A percentile compares a stretch with the other conserved stretches of the same genome.
Evolutionary conservation across 2,888 invertebrate genomes (phyloP).

Genomic region (Drosophila colorata): DNA sequence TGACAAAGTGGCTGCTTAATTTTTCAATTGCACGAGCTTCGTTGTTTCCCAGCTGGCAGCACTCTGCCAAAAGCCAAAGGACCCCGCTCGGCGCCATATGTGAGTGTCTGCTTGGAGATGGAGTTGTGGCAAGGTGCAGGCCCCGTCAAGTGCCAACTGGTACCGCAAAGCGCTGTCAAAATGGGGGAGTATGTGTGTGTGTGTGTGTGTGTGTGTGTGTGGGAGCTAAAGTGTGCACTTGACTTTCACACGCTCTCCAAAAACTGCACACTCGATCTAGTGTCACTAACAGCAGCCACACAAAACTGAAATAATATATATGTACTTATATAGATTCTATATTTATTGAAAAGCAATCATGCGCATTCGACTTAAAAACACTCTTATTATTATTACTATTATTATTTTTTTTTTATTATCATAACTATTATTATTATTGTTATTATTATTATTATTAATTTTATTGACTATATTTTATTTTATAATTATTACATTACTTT

Average conservation of each 20-base stretch:
- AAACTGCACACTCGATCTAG: conserved; percentile 67
- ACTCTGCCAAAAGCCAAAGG: conserved; percentile 17
- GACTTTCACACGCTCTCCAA: conserved; percentile 68
- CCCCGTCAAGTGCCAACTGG: conserved; percentile 65
- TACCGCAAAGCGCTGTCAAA: conserved; percentile 69
- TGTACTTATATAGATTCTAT: not conserved
- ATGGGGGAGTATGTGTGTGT: conserved; percentile 33
- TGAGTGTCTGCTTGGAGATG: conserved; percentile 18
- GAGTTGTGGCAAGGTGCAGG: conserved; percentile 47
- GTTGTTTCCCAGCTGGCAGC: conserved; percentile 10
- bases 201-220: conserved; percentile 20
- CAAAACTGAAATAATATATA: conserved; percentile 33
- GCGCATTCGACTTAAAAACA: not conserved
- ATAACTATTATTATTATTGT: too few relatives aligned
- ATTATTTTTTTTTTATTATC: too few relatives aligned
- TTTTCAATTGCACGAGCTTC: conserved; percentile 66
- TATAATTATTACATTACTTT: too few relatives aligned
- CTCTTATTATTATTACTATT: not conserved
- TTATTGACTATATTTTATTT: too few relatives aligned
- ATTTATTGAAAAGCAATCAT: not conserved
- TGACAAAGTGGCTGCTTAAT: conserved; percentile 79
- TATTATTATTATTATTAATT: too few relatives aligned
- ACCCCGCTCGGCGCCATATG: conserved; percentile 11
- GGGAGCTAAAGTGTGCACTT: conserved; percentile 64
- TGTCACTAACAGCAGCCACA: conserved; percentile 67